phyloP scores from a whole-genome alignment of 2,888 invertebrate species.

The Pecten maximus region DNA sequence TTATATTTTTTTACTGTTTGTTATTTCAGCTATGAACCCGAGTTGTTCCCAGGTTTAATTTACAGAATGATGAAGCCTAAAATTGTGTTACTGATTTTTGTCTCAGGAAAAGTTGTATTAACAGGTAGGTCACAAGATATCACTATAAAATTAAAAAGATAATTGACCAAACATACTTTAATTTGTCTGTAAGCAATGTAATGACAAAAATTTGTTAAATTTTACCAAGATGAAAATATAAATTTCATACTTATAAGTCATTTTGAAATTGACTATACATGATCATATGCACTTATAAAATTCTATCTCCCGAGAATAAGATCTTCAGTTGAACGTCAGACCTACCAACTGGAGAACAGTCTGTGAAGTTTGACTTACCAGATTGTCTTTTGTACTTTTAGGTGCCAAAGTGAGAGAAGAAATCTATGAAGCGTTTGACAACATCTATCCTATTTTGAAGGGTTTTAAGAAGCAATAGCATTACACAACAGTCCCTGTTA shows the following conservation, averaged over 20 bases:
- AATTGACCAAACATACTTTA: too few species aligned
- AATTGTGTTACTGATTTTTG: slow-evolving; percentile 97
- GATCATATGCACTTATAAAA: too few species aligned
- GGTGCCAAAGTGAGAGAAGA: slow-evolving; percentile 96
- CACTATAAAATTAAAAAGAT: background rate
- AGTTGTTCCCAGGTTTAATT: slow-evolving; percentile 98
- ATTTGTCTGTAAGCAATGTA: too few species aligned
- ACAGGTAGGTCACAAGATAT: slow-evolving; percentile 85
- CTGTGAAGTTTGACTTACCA: too few species aligned
- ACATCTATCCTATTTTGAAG: slow-evolving; percentile 96
- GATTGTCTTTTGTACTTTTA: slow-evolving; percentile 78
- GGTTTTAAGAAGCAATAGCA: slow-evolving; percentile 90
- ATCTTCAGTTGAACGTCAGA: too few species aligned
- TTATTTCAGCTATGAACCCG: slow-evolving; percentile 94
- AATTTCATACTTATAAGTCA: too few species aligned
- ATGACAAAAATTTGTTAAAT: too few species aligned
- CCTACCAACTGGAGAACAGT: too few species aligned
- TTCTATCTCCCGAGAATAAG: too few species aligned
- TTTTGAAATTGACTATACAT: too few species aligned
- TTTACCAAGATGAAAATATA: too few species aligned
- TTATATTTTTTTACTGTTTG: background rate
- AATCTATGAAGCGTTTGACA: slow-evolving; percentile 95
- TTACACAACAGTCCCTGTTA: background rate
- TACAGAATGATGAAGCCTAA: slow-evolving; percentile 98
- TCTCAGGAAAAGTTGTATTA: slow-evolving; percentile 98